Evolutionary conservation across 2,888 invertebrate species (phyloP).

Genomic region (Harpalus rubripes): DNA sequence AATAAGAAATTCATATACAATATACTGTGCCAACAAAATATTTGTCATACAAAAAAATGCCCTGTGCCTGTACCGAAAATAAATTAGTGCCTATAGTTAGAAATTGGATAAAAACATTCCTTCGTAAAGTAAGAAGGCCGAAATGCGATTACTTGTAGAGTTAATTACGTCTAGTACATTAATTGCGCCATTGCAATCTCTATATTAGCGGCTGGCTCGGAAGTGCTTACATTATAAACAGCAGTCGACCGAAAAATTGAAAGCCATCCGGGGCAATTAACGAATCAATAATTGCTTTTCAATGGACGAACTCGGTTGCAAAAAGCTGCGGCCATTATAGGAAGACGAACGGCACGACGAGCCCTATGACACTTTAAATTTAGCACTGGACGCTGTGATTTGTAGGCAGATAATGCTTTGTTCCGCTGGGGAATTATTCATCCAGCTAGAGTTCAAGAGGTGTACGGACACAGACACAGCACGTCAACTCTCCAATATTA

Average conservation of each 20-base stretch:
- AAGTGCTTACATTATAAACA: slow-evolving; percentile 64
- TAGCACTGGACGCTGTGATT: slow-evolving; percentile 40
- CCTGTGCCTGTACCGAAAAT: not conserved
- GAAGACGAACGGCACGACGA: slow-evolving; percentile 16
- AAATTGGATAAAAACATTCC: not conserved
- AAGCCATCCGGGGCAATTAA: slow-evolving; percentile 55
- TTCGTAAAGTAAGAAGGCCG: not conserved
- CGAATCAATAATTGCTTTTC: slow-evolving; percentile 61
- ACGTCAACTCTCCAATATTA: slow-evolving; percentile 4
- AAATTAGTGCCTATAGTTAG: not conserved
- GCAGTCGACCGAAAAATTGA: slow-evolving; percentile 63
- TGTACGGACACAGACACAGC: not conserved
- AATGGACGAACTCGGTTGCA: slow-evolving; percentile 48
- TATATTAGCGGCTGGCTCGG: slow-evolving; percentile 58
- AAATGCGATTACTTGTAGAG: slow-evolving; percentile 2
- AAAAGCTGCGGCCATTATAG: slow-evolving; percentile 38
- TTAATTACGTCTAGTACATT: slow-evolving; percentile 58
- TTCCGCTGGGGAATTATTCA: slow-evolving; percentile 32
- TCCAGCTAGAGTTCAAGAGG: slow-evolving; percentile 19
- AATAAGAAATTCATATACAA: no score
- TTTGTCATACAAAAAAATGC: not conserved
- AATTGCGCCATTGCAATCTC: slow-evolving; percentile 54
- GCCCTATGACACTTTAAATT: slow-evolving; percentile 44
- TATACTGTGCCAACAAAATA: no score
- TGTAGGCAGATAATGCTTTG: slow-evolving; percentile 47